These are phyloP conservation scores for Prunella strophiata DNA, from an alignment of 2,797 vertebrate genomes.

Conservation along the genomic window DNA sequence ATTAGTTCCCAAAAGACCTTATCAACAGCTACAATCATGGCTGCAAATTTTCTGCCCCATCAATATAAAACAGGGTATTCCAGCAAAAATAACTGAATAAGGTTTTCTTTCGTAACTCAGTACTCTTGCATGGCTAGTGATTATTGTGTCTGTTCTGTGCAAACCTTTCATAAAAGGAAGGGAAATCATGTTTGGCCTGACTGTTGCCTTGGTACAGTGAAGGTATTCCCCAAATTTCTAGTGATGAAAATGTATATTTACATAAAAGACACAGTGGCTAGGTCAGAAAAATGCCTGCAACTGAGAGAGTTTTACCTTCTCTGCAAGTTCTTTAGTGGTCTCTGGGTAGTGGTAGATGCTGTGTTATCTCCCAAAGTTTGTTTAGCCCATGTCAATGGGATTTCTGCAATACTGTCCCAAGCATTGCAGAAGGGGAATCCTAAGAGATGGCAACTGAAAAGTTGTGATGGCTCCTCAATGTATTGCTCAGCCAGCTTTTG, in stretches of 20 bases:
- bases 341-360: background rate
- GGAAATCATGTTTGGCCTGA: background rate
- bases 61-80: background rate
- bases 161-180: background rate
- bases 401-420: background rate
- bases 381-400: background rate
- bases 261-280: background rate
- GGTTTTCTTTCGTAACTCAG: background rate
- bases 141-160: background rate
- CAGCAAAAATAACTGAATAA: background rate
- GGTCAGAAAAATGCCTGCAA: background rate
- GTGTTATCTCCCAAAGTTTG: background rate
- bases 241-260: background rate
- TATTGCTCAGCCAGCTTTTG: background rate
- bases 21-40: background rate
- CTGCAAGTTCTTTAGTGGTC: background rate
- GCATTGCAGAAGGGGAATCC: background rate
- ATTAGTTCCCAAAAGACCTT: background rate
- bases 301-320: background rate
- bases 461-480: background rate
- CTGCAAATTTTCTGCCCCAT: background rate
- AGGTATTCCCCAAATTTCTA: background rate
- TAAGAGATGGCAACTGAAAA: background rate
- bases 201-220: background rate
- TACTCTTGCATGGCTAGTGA: background rate